phyloP scores from a whole-genome alignment of 2,113 vertebrate genomes.

The Paramisgurnus dabryanus region DNA sequence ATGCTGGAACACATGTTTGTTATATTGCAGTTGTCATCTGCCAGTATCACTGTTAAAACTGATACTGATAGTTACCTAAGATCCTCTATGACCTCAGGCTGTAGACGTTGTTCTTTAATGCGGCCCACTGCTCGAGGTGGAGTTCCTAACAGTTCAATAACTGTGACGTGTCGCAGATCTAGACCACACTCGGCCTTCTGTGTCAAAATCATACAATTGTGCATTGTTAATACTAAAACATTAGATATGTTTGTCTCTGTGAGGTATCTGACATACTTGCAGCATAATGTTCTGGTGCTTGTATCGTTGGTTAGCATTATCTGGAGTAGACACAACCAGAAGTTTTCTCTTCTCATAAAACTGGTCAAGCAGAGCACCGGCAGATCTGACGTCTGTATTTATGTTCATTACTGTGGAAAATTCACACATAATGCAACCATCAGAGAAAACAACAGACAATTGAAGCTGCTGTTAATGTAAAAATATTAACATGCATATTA shows the following conservation, averaged over 20 bases:
- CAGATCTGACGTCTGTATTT: slow-evolving; percentile 82
- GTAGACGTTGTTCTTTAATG: slow-evolving; percentile 82
- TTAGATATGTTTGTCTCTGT: not conserved
- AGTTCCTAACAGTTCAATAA: slow-evolving; percentile 87
- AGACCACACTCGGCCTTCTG: slow-evolving; percentile 88
- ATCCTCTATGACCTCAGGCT: slow-evolving; percentile 82
- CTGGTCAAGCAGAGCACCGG: slow-evolving; percentile 85
- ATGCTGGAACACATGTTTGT: not conserved
- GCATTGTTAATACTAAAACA: not conserved
- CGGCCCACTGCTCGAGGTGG: slow-evolving; percentile 84
- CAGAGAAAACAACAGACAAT: not conserved
- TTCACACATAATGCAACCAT: not conserved
- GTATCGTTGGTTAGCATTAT: slow-evolving; percentile 83
- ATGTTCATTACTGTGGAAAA: slow-evolving; percentile 83
- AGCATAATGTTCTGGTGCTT: slow-evolving; percentile 90
- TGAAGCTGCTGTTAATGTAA: not conserved
- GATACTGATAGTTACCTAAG: slow-evolving; percentile 78
- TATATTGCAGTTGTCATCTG: slow-evolving; percentile 1
- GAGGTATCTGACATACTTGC: slow-evolving; percentile 76
- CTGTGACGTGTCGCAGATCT: slow-evolving; percentile 84
- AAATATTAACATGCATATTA: not conserved
- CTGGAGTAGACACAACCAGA: slow-evolving; percentile 87
- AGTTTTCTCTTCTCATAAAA: slow-evolving; percentile 90
- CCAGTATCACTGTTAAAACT: not conserved
- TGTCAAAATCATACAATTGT: not conserved